Base-by-base conservation (phyloP, 1,140 invertebrate species). In the Caligus rogercresseyi region DNA sequence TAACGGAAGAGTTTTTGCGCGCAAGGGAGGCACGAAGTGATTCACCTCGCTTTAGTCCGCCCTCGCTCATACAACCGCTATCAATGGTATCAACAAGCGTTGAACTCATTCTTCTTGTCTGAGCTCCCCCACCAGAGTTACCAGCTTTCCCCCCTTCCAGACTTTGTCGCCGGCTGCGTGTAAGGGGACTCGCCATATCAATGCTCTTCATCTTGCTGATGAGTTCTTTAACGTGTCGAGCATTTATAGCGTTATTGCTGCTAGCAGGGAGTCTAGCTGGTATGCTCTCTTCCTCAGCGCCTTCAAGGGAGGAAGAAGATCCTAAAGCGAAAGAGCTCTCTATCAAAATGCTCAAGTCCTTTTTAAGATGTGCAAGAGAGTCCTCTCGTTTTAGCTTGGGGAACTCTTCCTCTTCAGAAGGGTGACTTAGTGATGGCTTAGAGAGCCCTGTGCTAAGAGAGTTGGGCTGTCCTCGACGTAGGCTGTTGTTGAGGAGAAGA, bases 1-100 rank as follows among this genome's bases (percentile, higher is more conserved):
- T 60, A 25, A 60, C 57, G 14, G 57, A 60, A n/a, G 57, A 60
- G n/a, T 60, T 60, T 18, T 43, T 25, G 16, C 26, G 21, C 3
- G 16, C 2, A 18, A 60, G 26, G 26, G 20, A 24, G 3, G 57
- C 15, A 2, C 57, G 18, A 60, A 25, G 16, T 1, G 57, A 13
- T 16, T 11, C 57, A 2, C 26, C 26, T 23, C 57, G 23, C 18
- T 60, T 31, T 7, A 60, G n/a, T n/a, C n/a, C n/a, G n/a, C n/a
- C n/a, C n/a, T n/a, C n/a, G n/a, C n/a, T n/a, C n/a, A n/a, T n/a
- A n/a, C n/a, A n/a, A n/a, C n/a, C n/a, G 26, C 7, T 43, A 11
- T 43, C 7, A 43, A 11, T 43, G 7, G 7, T n/a, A 43, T 43
- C n/a, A 7, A 11, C 31, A 43, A 43, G n/a, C 7, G 31, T n/a